These are phyloP conservation scores for Hypercompe scribonia DNA, from an alignment of 2,888 invertebrate genomes.

Conservation along the genomic window DNA sequence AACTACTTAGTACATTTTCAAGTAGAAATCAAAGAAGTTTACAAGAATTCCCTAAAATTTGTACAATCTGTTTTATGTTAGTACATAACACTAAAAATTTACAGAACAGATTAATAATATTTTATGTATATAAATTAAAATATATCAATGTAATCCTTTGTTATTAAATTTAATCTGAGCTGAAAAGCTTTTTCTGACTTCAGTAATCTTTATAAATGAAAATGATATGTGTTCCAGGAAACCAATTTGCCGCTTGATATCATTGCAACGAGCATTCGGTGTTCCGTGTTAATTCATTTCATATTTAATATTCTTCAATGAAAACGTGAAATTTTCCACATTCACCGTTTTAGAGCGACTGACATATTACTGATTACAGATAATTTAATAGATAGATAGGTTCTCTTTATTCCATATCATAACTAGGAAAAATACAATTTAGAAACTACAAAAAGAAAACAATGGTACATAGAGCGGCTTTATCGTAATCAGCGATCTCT, in stretches of 20 bases:
- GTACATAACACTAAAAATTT: neutral
- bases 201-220: constrained; percentile 68
- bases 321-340: constrained; percentile 42
- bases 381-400: too few relatives aligned
- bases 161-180: constrained; percentile 45
- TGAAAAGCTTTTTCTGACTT: constrained; percentile 46
- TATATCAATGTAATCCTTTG: constrained; percentile 37
- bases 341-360: constrained; percentile 44
- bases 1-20: neutral
- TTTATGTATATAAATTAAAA: constrained; percentile 34
- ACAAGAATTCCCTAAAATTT: neutral
- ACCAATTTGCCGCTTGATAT: constrained; percentile 77
- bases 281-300: constrained; percentile 64
- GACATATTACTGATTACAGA: constrained; percentile 2
- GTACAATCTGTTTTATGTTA: neutral
- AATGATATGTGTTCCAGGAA: constrained; percentile 74
- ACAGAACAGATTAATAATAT: constrained; percentile 18
- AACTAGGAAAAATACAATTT: too few relatives aligned
- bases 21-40: neutral
- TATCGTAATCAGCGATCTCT: too few relatives aligned
- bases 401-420: too few relatives aligned
- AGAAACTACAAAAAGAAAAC: too few relatives aligned
- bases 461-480: too few relatives aligned
- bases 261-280: constrained; percentile 66
- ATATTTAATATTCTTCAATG: constrained; percentile 64